Percentiles rank a stretch among this genome's conserved stretches.
These are phyloP conservation scores for Ellobium chinense DNA, from an alignment of 2,888 invertebrate species.

Conservation along the genomic window DNA sequence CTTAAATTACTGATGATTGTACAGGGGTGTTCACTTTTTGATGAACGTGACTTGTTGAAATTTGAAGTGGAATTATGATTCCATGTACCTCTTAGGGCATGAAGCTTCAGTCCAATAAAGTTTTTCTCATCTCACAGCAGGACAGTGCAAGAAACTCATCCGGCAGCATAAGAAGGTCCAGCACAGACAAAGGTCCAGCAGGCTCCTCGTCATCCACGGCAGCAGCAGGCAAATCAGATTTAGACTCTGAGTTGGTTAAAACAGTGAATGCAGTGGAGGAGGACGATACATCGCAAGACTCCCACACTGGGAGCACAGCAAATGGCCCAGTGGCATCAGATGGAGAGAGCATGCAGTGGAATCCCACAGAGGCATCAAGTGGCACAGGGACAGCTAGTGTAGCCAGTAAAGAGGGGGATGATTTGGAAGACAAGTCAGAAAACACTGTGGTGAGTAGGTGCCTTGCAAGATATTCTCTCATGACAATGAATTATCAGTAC, in stretches of 20 bases:
- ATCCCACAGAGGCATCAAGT: constrained; percentile 37
- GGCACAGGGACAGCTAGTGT: constrained; percentile 9
- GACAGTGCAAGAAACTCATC: constrained; percentile 42
- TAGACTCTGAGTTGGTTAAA: constrained; percentile 47
- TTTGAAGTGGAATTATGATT: too few species aligned
- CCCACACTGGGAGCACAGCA: neutral
- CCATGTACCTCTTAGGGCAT: too few species aligned
- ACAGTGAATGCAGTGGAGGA: constrained; percentile 47
- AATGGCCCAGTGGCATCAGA: constrained; percentile 31
- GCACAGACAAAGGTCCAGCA: constrained; percentile 42
- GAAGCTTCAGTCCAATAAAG: too few species aligned
- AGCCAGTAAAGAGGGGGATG: constrained; percentile 26
- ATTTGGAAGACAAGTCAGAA: constrained; percentile 36
- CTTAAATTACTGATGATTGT: too few species aligned
- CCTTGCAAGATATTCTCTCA: too few species aligned
- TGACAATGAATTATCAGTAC: neutral
- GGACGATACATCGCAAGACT: constrained; percentile 50
- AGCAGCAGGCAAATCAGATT: constrained; percentile 61
- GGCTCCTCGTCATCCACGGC: constrained; percentile 49
- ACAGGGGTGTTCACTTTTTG: too few species aligned
- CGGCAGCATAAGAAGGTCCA: constrained; percentile 42
- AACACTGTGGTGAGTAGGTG: constrained; percentile 3
- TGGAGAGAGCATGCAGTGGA: constrained; percentile 48
- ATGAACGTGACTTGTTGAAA: too few species aligned
- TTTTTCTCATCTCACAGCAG: neutral